A percentile compares a stretch with the other conserved stretches of the same genome.
Evolutionary conservation across 2,113 vertebrate species (phyloP).

Genomic region (Strix aluco): DNA sequence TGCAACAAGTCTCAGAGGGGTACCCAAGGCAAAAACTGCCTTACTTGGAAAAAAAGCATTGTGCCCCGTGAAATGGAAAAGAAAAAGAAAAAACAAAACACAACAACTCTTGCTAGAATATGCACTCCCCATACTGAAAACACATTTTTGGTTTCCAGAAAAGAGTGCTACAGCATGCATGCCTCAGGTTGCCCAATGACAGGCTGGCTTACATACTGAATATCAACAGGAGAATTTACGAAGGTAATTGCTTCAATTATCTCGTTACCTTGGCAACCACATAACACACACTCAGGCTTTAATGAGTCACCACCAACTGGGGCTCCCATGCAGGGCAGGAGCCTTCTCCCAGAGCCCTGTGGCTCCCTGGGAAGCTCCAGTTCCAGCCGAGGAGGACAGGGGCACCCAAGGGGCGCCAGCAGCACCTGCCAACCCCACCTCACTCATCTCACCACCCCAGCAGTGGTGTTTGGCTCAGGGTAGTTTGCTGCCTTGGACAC

Average conservation of each 20-base stretch:
- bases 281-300: not conserved
- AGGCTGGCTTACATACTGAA: not conserved
- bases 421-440: not conserved
- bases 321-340: not conserved
- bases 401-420: not conserved
- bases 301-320: accelerated
- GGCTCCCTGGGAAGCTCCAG: not conserved
- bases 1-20: not conserved
- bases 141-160: not conserved
- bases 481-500: not conserved
- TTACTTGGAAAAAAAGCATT: not conserved
- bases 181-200: not conserved
- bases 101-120: not conserved
- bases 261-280: not conserved
- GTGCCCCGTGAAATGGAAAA: not conserved
- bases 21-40: not conserved
- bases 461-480: accelerated
- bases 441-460: accelerated
- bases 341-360: not conserved
- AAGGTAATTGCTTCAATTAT: conserved; percentile 45
- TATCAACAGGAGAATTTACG: not conserved
- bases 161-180: not conserved
- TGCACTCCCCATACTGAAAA: not conserved
- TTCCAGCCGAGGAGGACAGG: not conserved
- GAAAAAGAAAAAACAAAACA: accelerated